Conservation (phyloP, 2,888 invertebrate genomes). For the Drosophila parthenogenetica region DNA sequence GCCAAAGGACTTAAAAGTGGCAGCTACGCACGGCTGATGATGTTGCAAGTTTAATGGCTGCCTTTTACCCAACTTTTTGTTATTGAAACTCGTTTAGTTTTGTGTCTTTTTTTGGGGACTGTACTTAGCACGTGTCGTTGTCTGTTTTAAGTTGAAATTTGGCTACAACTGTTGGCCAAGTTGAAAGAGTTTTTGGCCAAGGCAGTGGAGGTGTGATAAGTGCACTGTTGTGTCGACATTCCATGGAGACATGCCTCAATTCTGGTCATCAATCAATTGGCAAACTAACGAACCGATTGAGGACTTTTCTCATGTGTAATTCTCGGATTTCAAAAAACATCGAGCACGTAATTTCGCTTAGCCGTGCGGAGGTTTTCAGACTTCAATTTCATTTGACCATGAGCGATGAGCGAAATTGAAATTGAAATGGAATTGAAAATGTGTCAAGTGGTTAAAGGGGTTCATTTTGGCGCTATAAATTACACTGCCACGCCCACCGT, state of each 20-base stretch:
- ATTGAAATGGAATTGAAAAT: slow-evolving; percentile 18
- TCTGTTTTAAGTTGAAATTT: slow-evolving; percentile 55
- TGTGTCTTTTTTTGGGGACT: slow-evolving; percentile 10
- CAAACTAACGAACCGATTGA: slow-evolving; percentile 63
- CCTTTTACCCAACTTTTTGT: slow-evolving; percentile 17
- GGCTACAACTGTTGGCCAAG: slow-evolving; percentile 26
- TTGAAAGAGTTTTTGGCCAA: slow-evolving; percentile 32
- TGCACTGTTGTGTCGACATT: slow-evolving; percentile 57
- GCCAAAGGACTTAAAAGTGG: slow-evolving; percentile 58
- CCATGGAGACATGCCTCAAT: slow-evolving; percentile 58
- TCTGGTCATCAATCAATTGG: slow-evolving; percentile 75
- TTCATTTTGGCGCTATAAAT: slow-evolving; percentile 46
- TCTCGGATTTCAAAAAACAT: slow-evolving; percentile 38
- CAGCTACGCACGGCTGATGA: slow-evolving; percentile 49
- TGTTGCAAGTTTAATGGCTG: slow-evolving; percentile 47
- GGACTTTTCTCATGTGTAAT: slow-evolving; percentile 25
- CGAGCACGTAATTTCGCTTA: slow-evolving; percentile 82
- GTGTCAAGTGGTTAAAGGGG: slow-evolving; percentile 23
- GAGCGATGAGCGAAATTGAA: slow-evolving; percentile 54
- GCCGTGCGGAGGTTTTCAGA: slow-evolving; percentile 55
- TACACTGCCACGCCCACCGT: slow-evolving; percentile 53
- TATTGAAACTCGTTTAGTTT: not conserved
- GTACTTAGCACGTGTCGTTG: slow-evolving; percentile 47
- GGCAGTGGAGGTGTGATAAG: slow-evolving; percentile 64
- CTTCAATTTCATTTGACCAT: slow-evolving; percentile 51